Percentiles rank a stretch among this genome's conserved stretches.
These are phyloP conservation scores for Hylomyscus alleni DNA, from an alignment of 2,797 vertebrate genomes.

Conservation along the genomic window DNA sequence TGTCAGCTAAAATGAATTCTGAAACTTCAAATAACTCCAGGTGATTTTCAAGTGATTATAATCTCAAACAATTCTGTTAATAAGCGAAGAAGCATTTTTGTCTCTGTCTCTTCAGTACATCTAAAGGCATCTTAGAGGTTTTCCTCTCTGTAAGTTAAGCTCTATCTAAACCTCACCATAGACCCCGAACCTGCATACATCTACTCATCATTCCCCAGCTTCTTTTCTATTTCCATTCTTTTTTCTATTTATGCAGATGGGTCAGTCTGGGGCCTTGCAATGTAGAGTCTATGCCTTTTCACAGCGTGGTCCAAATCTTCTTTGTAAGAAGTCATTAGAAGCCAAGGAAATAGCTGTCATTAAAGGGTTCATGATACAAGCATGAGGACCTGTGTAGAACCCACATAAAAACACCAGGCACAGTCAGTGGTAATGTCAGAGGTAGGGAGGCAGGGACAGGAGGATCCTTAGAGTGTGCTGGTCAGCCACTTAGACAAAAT, in stretches of 20 bases:
- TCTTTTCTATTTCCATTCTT: background rate
- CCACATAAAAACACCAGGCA: background rate
- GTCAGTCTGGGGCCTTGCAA: background rate
- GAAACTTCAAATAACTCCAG: slow-evolving; percentile 10
- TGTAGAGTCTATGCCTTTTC: background rate
- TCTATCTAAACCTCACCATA: background rate
- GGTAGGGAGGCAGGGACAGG: background rate
- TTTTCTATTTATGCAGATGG: background rate
- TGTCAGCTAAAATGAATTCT: slow-evolving; percentile 21
- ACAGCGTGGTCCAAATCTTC: background rate
- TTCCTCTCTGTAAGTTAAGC: background rate
- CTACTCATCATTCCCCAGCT: background rate
- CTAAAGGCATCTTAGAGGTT: background rate
- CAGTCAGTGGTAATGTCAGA: background rate
- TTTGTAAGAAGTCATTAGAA: background rate
- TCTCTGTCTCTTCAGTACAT: background rate
- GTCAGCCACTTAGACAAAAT: background rate
- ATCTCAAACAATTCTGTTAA: background rate
- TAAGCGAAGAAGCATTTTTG: slow-evolving; percentile 17
- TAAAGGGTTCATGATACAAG: background rate
- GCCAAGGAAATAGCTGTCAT: background rate
- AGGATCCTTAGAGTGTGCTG: background rate
- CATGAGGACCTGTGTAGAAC: background rate
- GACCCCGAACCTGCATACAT: background rate
- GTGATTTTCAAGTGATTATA: background rate